A percentile compares a stretch with the other conserved stretches of the same genome.
Evolutionary conservation across 2,113 vertebrate species (phyloP).

Genomic region (Potamarius usumacintae): DNA sequence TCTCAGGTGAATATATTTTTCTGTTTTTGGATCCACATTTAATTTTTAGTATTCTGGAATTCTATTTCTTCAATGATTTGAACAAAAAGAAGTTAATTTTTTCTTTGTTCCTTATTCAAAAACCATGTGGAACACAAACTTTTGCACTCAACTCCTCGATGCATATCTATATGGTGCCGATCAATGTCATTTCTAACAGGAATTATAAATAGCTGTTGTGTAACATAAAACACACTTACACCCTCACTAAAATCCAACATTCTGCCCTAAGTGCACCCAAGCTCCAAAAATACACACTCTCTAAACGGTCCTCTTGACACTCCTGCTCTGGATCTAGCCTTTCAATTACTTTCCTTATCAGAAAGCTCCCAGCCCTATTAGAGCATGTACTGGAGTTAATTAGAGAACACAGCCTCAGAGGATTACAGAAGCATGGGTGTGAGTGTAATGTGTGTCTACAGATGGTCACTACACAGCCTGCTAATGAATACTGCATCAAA

Average conservation of each 20-base stretch:
- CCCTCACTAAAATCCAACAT: background rate
- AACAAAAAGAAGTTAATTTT: background rate
- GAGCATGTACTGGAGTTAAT: conserved; percentile 42
- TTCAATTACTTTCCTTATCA: conserved; percentile 46
- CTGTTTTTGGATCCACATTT: background rate
- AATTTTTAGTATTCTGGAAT: background rate
- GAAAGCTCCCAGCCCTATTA: conserved; percentile 27
- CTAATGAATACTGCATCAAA: conserved; percentile 44
- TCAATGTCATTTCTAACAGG: background rate
- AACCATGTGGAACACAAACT: background rate
- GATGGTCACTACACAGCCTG: conserved; percentile 27
- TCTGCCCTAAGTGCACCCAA: background rate
- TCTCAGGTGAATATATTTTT: background rate
- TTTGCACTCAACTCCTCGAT: background rate
- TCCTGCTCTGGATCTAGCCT: conserved; percentile 42
- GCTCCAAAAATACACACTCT: conserved; percentile 14
- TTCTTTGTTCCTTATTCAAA: background rate
- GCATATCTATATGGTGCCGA: background rate
- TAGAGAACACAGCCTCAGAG: conserved; percentile 43
- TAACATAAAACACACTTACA: background rate
- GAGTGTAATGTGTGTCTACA: conserved; percentile 27
- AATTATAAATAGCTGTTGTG: background rate
- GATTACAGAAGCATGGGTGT: conserved; percentile 41
- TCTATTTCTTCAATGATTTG: background rate
- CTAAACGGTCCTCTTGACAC: conserved; percentile 36